These are phyloP conservation scores for Marmota flaviventris DNA, from an alignment of 2,113 vertebrate genomes.

Conservation along the genomic window DNA sequence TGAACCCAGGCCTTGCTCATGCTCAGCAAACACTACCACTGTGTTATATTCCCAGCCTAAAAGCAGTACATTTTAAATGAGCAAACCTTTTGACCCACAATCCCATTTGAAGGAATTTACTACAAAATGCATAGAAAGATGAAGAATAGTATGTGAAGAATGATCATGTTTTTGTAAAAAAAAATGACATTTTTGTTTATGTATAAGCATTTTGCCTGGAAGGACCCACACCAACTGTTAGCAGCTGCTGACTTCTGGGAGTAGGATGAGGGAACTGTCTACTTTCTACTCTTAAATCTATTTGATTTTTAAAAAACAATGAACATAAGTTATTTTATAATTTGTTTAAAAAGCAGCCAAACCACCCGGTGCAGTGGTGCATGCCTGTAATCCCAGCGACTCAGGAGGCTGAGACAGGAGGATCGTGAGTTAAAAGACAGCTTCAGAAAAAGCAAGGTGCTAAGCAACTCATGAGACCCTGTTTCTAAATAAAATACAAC, in stretches of 20 bases:
- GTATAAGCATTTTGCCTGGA: not conserved
- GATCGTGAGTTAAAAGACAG: no score
- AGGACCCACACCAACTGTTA: not conserved
- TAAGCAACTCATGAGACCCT: no score
- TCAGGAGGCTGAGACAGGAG: no score
- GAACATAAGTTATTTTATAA: slow-evolving; percentile 8
- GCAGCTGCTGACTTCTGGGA: slow-evolving; percentile 50
- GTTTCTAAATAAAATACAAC: no score
- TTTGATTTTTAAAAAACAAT: not conserved
- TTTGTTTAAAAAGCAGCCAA: not conserved
- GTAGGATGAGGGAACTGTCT: not conserved
- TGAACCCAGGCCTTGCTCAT: no score
- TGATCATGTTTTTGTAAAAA: not conserved
- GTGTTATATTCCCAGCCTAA: no score
- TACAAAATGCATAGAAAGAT: not conserved
- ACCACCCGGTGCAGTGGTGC: no score
- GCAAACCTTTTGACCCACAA: not conserved
- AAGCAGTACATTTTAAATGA: not conserved
- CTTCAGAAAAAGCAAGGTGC: no score
- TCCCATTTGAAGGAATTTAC: not conserved
- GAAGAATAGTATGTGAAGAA: not conserved
- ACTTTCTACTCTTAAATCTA: not conserved
- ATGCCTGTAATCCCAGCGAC: no score
- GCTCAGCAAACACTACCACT: no score
- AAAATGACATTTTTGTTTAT: slow-evolving; percentile 29